phyloP scores from a whole-genome alignment of 2,888 invertebrate genomes.

The Hydrotaea cyrtoneurina region DNA sequence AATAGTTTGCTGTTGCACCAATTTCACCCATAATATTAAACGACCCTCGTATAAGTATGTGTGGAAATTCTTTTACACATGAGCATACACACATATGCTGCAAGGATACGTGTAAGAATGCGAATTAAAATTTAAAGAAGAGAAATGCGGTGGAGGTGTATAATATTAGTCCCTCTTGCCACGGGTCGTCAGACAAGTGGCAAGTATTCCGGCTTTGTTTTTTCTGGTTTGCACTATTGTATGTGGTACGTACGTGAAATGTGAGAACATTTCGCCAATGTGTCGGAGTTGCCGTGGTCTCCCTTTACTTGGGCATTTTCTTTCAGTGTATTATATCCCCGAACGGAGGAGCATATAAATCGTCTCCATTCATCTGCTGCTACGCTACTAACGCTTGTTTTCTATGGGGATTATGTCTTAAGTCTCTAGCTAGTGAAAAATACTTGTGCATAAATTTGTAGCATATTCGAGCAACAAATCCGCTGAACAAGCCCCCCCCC shows the following conservation, averaged over 20 bases:
- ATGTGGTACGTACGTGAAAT: not conserved
- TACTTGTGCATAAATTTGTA: slow-evolving; percentile 26
- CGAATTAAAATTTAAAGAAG: slow-evolving; percentile 25
- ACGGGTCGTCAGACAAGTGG: not conserved
- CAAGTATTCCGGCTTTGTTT: not conserved
- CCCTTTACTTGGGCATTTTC: not conserved
- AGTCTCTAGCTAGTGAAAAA: slow-evolving; percentile 26
- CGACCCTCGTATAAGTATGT: not conserved
- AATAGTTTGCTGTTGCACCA: too few species aligned
- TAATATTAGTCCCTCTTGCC: not conserved
- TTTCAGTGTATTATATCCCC: not conserved
- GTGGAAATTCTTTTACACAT: not conserved
- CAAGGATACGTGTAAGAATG: slow-evolving; percentile 12
- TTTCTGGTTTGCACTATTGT: not conserved
- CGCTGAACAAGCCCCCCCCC: not conserved
- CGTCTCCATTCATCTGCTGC: slow-evolving; percentile 12
- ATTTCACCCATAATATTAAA: too few species aligned
- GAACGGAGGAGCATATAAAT: not conserved
- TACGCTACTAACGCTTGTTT: slow-evolving; percentile 8
- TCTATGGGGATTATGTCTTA: slow-evolving; percentile 28
- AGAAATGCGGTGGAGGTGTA: not conserved
- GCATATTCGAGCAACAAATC: slow-evolving; percentile 19
- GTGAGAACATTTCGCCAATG: not conserved
- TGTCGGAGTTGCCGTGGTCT: not conserved
- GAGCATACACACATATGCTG: not conserved